Conservation (phyloP, 2,797 vertebrate species). For the Allochrocebus solatus region DNA sequence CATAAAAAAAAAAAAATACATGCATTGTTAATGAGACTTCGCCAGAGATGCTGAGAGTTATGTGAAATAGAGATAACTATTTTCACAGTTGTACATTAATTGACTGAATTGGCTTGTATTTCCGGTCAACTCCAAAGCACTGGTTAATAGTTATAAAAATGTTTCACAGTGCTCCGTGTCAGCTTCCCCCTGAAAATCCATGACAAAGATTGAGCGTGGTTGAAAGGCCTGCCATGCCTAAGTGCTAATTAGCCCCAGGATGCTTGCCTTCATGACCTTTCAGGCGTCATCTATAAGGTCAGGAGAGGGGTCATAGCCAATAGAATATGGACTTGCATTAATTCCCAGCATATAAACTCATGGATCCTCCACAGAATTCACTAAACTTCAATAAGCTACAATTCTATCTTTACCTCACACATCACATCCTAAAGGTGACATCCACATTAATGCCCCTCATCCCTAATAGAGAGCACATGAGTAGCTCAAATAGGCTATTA, state of each 20-base stretch:
- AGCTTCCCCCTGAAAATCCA: neutral
- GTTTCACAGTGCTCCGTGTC: neutral
- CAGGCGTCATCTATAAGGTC: conserved; percentile 68
- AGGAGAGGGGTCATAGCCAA: conserved; percentile 69
- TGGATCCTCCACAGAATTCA: conserved; percentile 50
- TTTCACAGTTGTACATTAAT: neutral
- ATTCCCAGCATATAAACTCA: conserved; percentile 71
- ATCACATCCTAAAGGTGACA: conserved; percentile 42
- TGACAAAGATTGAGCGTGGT: conserved; percentile 23
- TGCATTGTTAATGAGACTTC: neutral
- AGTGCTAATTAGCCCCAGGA: conserved; percentile 71
- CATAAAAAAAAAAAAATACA: neutral
- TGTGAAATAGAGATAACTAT: neutral
- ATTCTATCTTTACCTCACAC: conserved; percentile 51
- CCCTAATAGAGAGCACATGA: neutral
- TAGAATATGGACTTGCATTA: conserved; percentile 71
- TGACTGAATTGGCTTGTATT: neutral
- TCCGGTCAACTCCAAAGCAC: neutral
- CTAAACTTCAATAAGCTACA: conserved; percentile 51
- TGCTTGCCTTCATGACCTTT: conserved; percentile 67
- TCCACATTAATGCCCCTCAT: neutral
- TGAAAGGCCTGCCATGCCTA: conserved; percentile 15
- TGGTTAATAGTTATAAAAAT: neutral
- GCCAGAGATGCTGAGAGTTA: neutral
- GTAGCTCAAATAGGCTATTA: conserved; percentile 34